Base-by-base conservation (phyloP, 1,140 invertebrate genomes). In the Doryteuthis pealeii region DNA sequence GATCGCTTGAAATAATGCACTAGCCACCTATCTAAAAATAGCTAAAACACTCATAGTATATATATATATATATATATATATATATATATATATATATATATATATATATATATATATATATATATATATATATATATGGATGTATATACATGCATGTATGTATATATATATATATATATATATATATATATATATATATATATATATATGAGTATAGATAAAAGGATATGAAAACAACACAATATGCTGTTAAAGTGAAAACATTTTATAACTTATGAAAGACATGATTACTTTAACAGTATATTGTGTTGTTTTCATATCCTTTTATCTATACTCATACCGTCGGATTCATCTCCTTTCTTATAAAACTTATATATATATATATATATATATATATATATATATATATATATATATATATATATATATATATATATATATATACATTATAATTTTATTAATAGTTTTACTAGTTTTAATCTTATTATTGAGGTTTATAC, bases 341-440 rank as follows among this genome's bases (percentile, higher is more conserved):
- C n/a, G n/a, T n/a, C n/a, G n/a, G n/a, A n/a, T n/a, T n/a, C n/a
- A n/a, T n/a, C n/a, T n/a, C n/a, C n/a, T n/a, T n/a, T 49, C 8
- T 49, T 8, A 10, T 10, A 10, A 49, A 10, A 49, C 18, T 10
- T 49, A 49, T 49, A 49, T 49, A 49, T 49, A 49, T 49, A 49
- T 49, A 49, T 49, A 49, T 49, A 49, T 49, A 49, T 49, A 49
- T 49, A 49, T 49, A 49, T 49, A 49, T 49, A 49, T 49, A 49
- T 49, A 49, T 49, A 18, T 49, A 49, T 49, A 49, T 49, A 49
- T 18, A 49, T 18, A 49, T 49, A 49, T 49, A 49, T 49, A 49
- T 49, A 18, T 49, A 49, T 18, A 49, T 18, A 49, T 18, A 18
- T 49, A 10, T 8, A 49, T 18, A 49, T 18, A 49, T 49, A 8